Conservation (phyloP, 2,888 invertebrate species). For the Cepaea hortensis region DNA sequence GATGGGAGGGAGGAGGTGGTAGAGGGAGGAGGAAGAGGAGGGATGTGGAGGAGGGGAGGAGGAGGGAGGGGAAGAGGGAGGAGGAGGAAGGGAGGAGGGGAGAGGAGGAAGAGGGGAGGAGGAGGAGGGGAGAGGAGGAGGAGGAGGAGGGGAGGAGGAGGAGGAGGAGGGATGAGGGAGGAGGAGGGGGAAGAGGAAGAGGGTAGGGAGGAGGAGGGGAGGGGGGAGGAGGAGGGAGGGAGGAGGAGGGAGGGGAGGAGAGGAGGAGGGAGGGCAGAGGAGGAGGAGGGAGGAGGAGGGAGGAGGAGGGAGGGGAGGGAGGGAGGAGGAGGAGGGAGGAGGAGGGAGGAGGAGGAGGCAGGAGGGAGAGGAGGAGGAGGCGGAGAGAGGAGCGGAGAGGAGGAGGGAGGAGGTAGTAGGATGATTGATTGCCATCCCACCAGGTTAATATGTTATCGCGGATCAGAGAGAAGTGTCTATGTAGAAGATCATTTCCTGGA, state of each 20-base stretch:
- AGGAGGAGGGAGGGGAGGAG: constrained; percentile 37
- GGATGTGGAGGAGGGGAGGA: too few species aligned
- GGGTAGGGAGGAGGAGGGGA: too few species aligned
- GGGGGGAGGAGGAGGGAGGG: constrained; percentile 43
- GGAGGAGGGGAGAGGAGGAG: background rate
- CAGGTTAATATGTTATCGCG: too few species aligned
- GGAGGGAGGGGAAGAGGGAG: constrained; percentile 19
- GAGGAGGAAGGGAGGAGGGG: background rate
- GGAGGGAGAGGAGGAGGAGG: too few species aligned
- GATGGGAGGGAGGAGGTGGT: background rate
- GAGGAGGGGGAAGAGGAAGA: too few species aligned
- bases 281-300: too few species aligned
- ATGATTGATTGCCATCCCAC: too few species aligned
- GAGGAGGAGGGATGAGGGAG: too few species aligned
- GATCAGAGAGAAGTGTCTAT: too few species aligned
- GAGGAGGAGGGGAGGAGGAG: background rate
- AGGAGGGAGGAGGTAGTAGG: too few species aligned
- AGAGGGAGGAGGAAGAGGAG: constrained; percentile 11
- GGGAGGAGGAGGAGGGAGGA: constrained; percentile 6
- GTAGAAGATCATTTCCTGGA: too few species aligned
- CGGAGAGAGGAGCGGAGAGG: too few species aligned
- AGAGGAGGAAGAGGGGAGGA: background rate
- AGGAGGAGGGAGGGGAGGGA: background rate
- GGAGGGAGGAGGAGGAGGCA: background rate
- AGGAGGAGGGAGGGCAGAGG: constrained; percentile 21